Evolutionary conservation across 2,113 vertebrate genomes (phyloP), one percentile per base, ranked within the genome.

Genomic region (Nothocercus julius): DNA sequence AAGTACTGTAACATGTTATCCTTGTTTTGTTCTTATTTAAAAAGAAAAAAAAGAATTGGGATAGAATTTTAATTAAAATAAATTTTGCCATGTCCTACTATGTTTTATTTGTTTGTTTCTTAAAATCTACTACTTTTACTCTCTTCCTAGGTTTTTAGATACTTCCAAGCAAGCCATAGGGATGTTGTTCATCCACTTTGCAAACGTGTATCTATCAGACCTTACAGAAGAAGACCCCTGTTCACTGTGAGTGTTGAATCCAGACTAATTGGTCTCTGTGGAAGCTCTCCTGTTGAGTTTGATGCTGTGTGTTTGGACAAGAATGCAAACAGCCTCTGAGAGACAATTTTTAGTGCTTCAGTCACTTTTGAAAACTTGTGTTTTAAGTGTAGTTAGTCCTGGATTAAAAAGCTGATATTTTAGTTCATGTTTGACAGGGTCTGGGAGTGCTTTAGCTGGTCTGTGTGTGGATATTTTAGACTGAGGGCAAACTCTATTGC

Each of bases 111-210:
- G 53, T 38, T 17, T 73, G 53, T 81, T 13, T 79, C 69, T 76
- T 64, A 84, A 90, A 87, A 90, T 8, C 49, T 86, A 19, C 28
- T 90, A 30, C 72, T 80, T 96, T 82, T 34, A 30, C 28, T 56
- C 79, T 92, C 82, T 92, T 2, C 79, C 15, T 97, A 99, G 99
- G 99, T 99, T 99, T 98, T 97, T 99, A 97, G 99, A 99, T 95
- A 99, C 99, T 85, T 99, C 99, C 68, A 99, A 99, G 97, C 99
- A 99, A 98, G 99, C 99, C 93, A 99, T 99, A 93, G 99, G 99
- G 96, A 99, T 99, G 99, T 98, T 99, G 54, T 99, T 99, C 96
- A 99, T 99, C 97, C 99, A 99, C 97, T 99, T 99, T 82, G 99
- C 99, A 91, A 99, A 99, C 64, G 99, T 99, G 77, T 99, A 99